Base-by-base conservation (phyloP, 2,888 invertebrate species). In the Acanthosepion esculentum region DNA sequence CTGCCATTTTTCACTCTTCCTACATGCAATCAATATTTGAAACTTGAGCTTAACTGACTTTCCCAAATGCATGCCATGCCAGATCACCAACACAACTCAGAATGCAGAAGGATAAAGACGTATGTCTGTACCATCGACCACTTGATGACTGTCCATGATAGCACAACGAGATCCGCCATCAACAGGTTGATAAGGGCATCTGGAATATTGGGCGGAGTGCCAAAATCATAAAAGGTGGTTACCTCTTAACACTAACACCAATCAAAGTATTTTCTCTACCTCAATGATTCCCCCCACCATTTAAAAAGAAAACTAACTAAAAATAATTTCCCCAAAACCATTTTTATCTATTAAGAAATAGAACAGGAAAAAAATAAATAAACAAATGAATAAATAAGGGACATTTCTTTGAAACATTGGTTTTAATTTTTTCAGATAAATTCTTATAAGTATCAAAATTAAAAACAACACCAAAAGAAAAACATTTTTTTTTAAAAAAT, bases 81-180 rank as follows among this genome's bases (percentile, higher is more conserved):
- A 48, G n/a, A 93, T 48, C 29, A 41, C 41, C 91, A 92, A 92
- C 41, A 93, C 50, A 93, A 93, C 50, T 93, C 53, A 12, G 93
- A 93, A 93, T 93, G 93, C 93, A 93, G 53, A 93, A 93, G 50
- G 48, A 50, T 50, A 48, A 53, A 93, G n/a, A n/a, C 53, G n/a
- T 53, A 33, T 50, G 93, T 78, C 48, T 48, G 93, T 93, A 93
- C 93, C 93, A 93, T 93, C 53, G 93, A 53, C 41, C 18, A 50
- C n/a, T 18, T 93, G 48, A 33, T 78, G 78, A 78, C n/a, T 78
- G 33, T 93, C 93, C 93, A 93, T 93, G 93, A 48, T 48, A 93
- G 93, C 93, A 93, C 93, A 93, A 93, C 93, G 93, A 93, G 93
- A 50, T 93, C 48, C 93, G 41, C 53, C 93, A 93, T 93, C 93